Percentiles rank a stretch among this genome's conserved stretches.
These are phyloP conservation scores for Macroteleia sp. DNA, from an alignment of 2,888 invertebrate genomes.

Conservation along the genomic window DNA sequence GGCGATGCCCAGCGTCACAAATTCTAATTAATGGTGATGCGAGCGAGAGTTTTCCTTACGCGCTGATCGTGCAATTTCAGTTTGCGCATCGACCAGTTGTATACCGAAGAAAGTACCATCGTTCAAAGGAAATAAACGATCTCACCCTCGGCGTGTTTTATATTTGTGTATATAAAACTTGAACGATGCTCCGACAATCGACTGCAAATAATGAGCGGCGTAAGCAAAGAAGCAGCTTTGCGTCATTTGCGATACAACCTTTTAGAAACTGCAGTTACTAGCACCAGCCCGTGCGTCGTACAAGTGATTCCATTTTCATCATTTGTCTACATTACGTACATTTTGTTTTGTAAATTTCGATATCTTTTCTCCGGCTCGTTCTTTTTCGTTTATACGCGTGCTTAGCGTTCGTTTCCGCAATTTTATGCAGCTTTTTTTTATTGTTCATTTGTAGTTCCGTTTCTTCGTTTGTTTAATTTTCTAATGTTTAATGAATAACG, in stretches of 20 bases:
- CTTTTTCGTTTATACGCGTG: too few relatives aligned
- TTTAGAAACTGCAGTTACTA: slow-evolving; percentile 12
- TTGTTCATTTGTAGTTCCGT: too few relatives aligned
- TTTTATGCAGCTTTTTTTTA: too few relatives aligned
- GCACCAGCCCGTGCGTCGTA: neutral
- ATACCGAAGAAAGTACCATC: slow-evolving; percentile 35
- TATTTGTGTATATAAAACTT: slow-evolving; percentile 41
- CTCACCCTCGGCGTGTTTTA: slow-evolving; percentile 15
- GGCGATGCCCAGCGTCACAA: slow-evolving; percentile 28
- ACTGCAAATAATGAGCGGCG: slow-evolving; percentile 55
- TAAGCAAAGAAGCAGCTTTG: slow-evolving; percentile 59
- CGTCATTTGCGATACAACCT: slow-evolving; percentile 45
- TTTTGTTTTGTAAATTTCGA: slow-evolving; percentile 21
- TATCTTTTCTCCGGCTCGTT: slow-evolving; percentile 13
- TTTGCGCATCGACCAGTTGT: slow-evolving; percentile 27
- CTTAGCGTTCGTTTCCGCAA: too few relatives aligned
- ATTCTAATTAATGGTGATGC: slow-evolving; percentile 64
- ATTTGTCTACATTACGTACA: slow-evolving; percentile 14
- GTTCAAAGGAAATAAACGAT: slow-evolving; percentile 54
- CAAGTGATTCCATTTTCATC: slow-evolving; percentile 34
- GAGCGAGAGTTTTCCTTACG: neutral
- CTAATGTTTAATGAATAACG: too few relatives aligned
- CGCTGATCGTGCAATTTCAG: slow-evolving; percentile 34
- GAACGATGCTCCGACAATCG: slow-evolving; percentile 43
- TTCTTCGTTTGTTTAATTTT: too few relatives aligned